phyloP scores from a whole-genome alignment of 2,113 vertebrate species.

The Heterocephalus glaber region DNA sequence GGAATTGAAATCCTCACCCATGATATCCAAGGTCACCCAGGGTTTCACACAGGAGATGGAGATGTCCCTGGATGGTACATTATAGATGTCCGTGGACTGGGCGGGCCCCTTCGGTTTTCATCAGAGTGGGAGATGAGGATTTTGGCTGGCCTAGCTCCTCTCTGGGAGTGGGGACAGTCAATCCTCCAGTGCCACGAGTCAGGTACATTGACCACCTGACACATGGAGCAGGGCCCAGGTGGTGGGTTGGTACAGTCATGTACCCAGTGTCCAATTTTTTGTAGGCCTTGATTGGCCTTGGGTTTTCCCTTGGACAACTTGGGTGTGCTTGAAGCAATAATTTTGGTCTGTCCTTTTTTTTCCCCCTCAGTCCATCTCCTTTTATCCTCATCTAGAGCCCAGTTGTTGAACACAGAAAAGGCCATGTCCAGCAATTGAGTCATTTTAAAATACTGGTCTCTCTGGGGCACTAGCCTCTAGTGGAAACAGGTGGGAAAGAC shows the following conservation, averaged over 20 bases:
- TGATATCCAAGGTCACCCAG: neutral
- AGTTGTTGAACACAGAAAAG: neutral
- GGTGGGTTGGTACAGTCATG: neutral
- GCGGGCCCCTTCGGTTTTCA: neutral
- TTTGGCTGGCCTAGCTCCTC: neutral
- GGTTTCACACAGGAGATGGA: neutral
- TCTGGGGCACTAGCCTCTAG: neutral
- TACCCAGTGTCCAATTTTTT: neutral
- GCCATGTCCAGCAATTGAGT: neutral
- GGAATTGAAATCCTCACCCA: neutral
- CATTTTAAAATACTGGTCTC: neutral
- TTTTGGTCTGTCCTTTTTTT: neutral
- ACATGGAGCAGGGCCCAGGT: neutral
- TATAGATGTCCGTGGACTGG: neutral
- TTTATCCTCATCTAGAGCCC: neutral
- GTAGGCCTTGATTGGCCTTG: neutral
- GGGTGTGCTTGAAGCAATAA: neutral
- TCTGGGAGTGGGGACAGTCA: neutral
- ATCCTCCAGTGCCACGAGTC: neutral
- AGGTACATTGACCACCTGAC: neutral
- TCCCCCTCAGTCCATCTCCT: neutral
- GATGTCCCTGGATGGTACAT: neutral
- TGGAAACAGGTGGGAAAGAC: neutral
- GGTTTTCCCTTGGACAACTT: neutral
- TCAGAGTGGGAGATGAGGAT: neutral